Evolutionary conservation across 2,888 invertebrate species (phyloP), one percentile per base, ranked within the genome.

Genomic region (Zygaena filipendulae): DNA sequence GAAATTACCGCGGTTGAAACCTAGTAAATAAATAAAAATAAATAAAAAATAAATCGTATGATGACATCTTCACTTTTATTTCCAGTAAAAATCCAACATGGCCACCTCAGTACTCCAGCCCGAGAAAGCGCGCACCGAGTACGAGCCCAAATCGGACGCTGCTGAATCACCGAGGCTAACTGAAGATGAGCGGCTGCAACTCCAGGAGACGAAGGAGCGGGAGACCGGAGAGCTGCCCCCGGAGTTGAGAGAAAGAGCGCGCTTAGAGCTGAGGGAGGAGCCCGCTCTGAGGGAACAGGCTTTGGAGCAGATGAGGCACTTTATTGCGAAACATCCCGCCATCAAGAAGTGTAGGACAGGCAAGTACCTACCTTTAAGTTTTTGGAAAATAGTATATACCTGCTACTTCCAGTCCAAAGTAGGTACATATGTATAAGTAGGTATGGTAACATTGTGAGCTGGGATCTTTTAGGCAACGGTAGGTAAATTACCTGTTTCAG

Each of bases 311-410:
- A 85, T 94, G 75, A 82, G 91, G 28, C 88, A 92, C 43, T 94
- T 92, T 85, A 90, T 93, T 39, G 74, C 82, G 25, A 92, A 92
- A 59, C 92, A 93, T 69, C 89, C 91, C 0, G 83, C 86, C 30
- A 94, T 94, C 41, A 89, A 85, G 47, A 86, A 84, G 48, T 93
- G 93, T 59, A 83, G 93, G 37, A 91, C 90, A 38, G 88, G 87
- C 87, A 49, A 60, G 61, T 38, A n/a, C n/a, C n/a, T n/a, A n/a
- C n/a, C n/a, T n/a, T n/a, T n/a, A n/a, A n/a, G n/a, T n/a, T n/a
- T n/a, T n/a, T n/a, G n/a, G n/a, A n/a, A n/a, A n/a, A n/a, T n/a
- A n/a, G n/a, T n/a, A n/a, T n/a, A n/a, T n/a, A n/a, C n/a, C n/a
- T n/a, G n/a, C n/a, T n/a, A n/a, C n/a, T n/a, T n/a, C n/a, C n/a